A percentile compares a stretch with the other conserved stretches of the same genome.
Conservation (phyloP, 2,888 invertebrate species). For the Leptinotarsa peninsularis region DNA sequence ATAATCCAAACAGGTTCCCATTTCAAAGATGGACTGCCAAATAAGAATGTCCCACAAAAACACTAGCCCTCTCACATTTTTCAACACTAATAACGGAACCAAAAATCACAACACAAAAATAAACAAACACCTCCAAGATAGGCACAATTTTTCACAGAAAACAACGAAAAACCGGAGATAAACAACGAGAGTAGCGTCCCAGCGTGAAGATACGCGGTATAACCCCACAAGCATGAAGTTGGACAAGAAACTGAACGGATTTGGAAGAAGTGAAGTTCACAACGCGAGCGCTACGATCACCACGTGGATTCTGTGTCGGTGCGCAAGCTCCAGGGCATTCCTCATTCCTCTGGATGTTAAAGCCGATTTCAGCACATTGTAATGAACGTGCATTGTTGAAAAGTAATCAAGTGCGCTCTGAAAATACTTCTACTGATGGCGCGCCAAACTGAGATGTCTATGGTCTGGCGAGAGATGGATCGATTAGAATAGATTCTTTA, state of each 20-base stretch:
- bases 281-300: conserved; percentile 42
- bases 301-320: conserved; percentile 48
- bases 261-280: conserved; percentile 35
- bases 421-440: conserved; percentile 24
- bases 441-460: conserved; percentile 23
- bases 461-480: conserved; percentile 10
- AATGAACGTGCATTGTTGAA: conserved; percentile 35
- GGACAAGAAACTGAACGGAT: conserved; percentile 50
- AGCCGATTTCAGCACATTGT: conserved; percentile 48
- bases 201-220: conserved; percentile 29
- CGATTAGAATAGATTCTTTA: conserved; percentile 12
- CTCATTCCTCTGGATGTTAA: conserved; percentile 37
- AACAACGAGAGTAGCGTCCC: conserved; percentile 17
- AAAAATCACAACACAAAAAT: conserved; percentile 16
- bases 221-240: conserved; percentile 13
- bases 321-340: conserved; percentile 47
- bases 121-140: conserved; percentile 1
- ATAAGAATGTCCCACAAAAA: conserved; percentile 29
- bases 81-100: conserved; percentile 13
- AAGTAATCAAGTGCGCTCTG: conserved; percentile 30
- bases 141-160: neutral
- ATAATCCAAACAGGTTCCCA: conserved; percentile 46
- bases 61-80: conserved; percentile 24
- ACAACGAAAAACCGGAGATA: conserved; percentile 12
- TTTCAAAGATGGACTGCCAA: conserved; percentile 27